Percentiles rank a stretch among this genome's conserved stretches.
These are phyloP conservation scores for Pelagia noctiluca DNA, from an alignment of 30 jellyfish, hydroid and myxozoan species.

Conservation along the genomic window DNA sequence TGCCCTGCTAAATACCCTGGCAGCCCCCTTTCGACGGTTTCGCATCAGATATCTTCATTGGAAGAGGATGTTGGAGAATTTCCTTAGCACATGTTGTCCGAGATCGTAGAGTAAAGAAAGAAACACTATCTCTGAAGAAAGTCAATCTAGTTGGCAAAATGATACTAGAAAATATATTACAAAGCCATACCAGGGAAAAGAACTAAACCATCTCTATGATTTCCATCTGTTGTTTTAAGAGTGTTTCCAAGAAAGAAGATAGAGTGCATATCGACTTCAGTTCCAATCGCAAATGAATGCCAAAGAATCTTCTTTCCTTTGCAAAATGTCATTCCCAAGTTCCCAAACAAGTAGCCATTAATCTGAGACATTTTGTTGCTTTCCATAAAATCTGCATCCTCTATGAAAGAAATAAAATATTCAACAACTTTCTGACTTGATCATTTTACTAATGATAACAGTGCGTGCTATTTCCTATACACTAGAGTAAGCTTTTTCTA, in stretches of 20 bases:
- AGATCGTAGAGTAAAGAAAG: neutral
- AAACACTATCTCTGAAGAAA: too few species aligned
- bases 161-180: neutral
- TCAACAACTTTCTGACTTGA: too few species aligned
- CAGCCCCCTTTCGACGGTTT: too few species aligned
- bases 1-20: too few species aligned
- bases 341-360: constrained; percentile 70
- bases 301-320: constrained; percentile 50
- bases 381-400: constrained; percentile 59
- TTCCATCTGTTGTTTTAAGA: constrained; percentile 54
- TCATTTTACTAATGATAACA: too few species aligned
- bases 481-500: too few species aligned
- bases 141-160: too few species aligned
- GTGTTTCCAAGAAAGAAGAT: constrained; percentile 61
- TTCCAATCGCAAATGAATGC: constrained; percentile 61
- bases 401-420: too few species aligned
- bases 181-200: constrained; percentile 56
- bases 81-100: neutral
- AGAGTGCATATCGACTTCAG: constrained; percentile 60
- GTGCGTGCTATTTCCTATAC: too few species aligned
- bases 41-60: neutral
- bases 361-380: constrained; percentile 79
- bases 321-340: constrained; percentile 50
- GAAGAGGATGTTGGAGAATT: neutral
- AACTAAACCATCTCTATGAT: constrained; percentile 55